Evolutionary conservation across 1,140 invertebrate species (phyloP).

Genomic region (Doryteuthis pealeii): DNA sequence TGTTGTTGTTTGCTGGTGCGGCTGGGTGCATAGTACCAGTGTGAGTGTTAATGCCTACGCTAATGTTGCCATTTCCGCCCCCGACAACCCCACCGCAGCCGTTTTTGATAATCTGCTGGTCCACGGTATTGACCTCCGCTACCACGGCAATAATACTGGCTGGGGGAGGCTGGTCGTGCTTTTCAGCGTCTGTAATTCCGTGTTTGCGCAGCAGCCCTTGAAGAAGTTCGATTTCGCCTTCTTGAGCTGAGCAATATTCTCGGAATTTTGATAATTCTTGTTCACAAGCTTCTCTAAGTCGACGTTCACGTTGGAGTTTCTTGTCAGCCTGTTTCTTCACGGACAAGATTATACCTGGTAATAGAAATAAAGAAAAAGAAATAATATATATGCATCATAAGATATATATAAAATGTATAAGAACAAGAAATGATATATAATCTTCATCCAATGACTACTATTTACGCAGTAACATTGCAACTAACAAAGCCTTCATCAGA

Average conservation of each 20-base stretch:
- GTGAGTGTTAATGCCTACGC: background rate
- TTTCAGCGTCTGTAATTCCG: slow-evolving; percentile 37
- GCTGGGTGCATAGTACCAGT: background rate
- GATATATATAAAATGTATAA: no score
- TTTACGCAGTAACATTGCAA: no score
- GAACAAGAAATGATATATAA: no score
- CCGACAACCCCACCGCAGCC: background rate
- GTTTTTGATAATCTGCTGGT: background rate
- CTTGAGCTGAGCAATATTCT: slow-evolving; percentile 49
- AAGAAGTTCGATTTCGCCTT: slow-evolving; percentile 49
- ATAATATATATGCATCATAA: no score
- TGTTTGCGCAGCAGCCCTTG: slow-evolving; percentile 46
- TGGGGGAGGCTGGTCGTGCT: slow-evolving; percentile 29
- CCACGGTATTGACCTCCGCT: slow-evolving; percentile 38
- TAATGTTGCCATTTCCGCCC: background rate
- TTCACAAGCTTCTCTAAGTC: slow-evolving; percentile 48
- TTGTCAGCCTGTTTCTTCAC: slow-evolving; percentile 57
- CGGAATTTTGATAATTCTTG: slow-evolving; percentile 56
- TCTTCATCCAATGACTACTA: no score
- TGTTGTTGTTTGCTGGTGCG: background rate
- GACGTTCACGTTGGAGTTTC: slow-evolving; percentile 48
- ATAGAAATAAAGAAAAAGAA: no score
- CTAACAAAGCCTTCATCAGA: no score
- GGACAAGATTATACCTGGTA: slow-evolving; percentile 59
- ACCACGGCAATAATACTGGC: slow-evolving; percentile 39